A percentile compares a stretch with the other conserved stretches of the same genome.
Evolutionary conservation across 2,113 vertebrate species (phyloP).

Genomic region (Trichechus manatus): DNA sequence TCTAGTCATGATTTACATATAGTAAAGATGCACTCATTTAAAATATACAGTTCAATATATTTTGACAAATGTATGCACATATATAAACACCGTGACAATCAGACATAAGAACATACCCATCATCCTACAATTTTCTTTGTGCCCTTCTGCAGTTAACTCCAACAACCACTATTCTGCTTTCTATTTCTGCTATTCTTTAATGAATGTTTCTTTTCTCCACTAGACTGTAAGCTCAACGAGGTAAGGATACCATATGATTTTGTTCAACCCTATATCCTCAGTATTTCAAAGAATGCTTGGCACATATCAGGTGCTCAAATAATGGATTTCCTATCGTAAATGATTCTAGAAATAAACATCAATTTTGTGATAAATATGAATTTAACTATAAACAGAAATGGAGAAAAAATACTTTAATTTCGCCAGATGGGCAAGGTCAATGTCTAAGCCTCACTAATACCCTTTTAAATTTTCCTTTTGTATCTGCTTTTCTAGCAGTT

Average conservation of each 20-base stretch:
- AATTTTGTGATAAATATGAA: slow-evolving; percentile 38
- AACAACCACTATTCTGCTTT: background rate
- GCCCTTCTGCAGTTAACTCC: background rate
- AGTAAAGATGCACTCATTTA: slow-evolving; percentile 50
- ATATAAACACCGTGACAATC: background rate
- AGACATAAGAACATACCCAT: background rate
- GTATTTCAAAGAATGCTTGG: slow-evolving; percentile 31
- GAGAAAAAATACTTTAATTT: slow-evolving; percentile 35
- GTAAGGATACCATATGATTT: slow-evolving; percentile 6
- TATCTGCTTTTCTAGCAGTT: slow-evolving; percentile 61
- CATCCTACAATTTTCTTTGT: slow-evolving; percentile 1
- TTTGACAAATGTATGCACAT: slow-evolving; percentile 29
- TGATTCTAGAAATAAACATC: slow-evolving; percentile 37
- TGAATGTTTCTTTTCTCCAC: background rate
- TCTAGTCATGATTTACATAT: background rate
- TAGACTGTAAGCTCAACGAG: slow-evolving; percentile 18
- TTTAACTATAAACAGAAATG: background rate
- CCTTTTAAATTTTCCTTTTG: slow-evolving; percentile 25
- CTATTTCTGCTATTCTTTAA: slow-evolving; percentile 22
- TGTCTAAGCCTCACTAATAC: slow-evolving; percentile 13
- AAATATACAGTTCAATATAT: background rate
- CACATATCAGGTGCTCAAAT: background rate
- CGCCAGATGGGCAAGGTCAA: slow-evolving; percentile 35
- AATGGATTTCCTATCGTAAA: slow-evolving; percentile 3
- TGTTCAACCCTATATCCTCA: background rate